Conservation (phyloP, 2,888 invertebrate species). For the Lepetodrilus schrolli region DNA sequence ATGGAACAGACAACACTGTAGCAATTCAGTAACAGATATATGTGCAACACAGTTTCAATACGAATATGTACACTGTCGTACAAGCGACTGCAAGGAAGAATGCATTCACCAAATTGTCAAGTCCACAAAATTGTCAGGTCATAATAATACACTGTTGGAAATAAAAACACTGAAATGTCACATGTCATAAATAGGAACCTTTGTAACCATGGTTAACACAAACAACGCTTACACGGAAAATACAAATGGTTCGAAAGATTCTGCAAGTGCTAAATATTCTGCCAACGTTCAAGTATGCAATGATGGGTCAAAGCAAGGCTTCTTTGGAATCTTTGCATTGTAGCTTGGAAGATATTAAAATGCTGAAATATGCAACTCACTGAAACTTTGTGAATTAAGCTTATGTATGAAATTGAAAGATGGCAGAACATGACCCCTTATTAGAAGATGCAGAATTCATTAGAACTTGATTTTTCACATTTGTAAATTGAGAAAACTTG, state of each 20-base stretch:
- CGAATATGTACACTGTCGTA: neutral
- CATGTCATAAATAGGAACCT: too few species aligned
- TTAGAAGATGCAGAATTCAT: constrained; percentile 1
- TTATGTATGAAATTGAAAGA: too few species aligned
- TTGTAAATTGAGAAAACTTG: too few species aligned
- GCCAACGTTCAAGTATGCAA: neutral
- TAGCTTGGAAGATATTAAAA: too few species aligned
- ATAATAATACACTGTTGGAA: neutral
- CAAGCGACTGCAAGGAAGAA: constrained; percentile 8
- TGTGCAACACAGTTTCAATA: constrained; percentile 3
- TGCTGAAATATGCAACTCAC: too few species aligned
- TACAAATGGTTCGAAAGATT: constrained; percentile 6
- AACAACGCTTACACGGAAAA: too few species aligned
- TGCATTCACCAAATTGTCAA: neutral
- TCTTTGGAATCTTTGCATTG: too few species aligned
- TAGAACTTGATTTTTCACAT: too few species aligned
- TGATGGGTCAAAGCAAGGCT: too few species aligned
- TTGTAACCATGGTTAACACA: too few species aligned
- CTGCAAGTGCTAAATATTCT: constrained; percentile 7
- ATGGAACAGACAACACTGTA: constrained; percentile 6
- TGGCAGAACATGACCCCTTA: constrained; percentile 11
- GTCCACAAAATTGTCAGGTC: neutral
- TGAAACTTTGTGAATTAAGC: too few species aligned
- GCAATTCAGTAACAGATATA: neutral
- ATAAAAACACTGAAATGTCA: too few species aligned